These are phyloP conservation scores for Bombus difficillimus DNA, from an alignment of 1,140 invertebrate species.

Conservation along the genomic window DNA sequence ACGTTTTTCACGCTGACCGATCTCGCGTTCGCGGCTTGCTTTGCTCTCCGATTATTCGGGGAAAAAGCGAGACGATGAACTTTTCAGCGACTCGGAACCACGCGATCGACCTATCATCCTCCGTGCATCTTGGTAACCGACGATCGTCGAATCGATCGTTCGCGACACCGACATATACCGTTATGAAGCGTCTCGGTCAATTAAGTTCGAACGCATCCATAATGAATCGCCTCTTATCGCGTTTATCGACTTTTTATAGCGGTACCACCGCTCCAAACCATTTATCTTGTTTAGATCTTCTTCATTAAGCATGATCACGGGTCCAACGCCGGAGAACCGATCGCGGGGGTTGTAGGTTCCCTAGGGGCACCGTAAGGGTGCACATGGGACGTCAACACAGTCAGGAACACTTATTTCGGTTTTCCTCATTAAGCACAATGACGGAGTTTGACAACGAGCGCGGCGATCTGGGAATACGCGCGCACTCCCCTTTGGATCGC, in stretches of 20 bases:
- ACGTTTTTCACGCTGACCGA: slow-evolving; percentile 17
- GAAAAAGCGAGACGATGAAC: background rate
- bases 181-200: background rate
- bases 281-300: slow-evolving; percentile 65
- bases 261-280: background rate
- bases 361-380: slow-evolving; percentile 58
- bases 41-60: background rate
- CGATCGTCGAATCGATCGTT: background rate
- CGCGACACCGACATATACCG: background rate
- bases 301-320: slow-evolving; percentile 58
- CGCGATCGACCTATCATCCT: background rate
- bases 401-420: slow-evolving; percentile 66
- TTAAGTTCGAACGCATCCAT: slow-evolving; percentile 13
- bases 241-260: slow-evolving; percentile 58
- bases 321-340: slow-evolving; percentile 42
- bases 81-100: background rate
- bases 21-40: background rate
- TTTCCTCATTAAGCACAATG: slow-evolving; percentile 69
- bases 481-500: background rate
- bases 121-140: background rate
- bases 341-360: slow-evolving; percentile 40
- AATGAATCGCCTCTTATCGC: slow-evolving; percentile 33
- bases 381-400: slow-evolving; percentile 58
- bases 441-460: slow-evolving; percentile 57
- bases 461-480: slow-evolving; percentile 32